Evolutionary conservation across 1,140 invertebrate species (phyloP).

Genomic region (Heliconius hewitsoni): DNA sequence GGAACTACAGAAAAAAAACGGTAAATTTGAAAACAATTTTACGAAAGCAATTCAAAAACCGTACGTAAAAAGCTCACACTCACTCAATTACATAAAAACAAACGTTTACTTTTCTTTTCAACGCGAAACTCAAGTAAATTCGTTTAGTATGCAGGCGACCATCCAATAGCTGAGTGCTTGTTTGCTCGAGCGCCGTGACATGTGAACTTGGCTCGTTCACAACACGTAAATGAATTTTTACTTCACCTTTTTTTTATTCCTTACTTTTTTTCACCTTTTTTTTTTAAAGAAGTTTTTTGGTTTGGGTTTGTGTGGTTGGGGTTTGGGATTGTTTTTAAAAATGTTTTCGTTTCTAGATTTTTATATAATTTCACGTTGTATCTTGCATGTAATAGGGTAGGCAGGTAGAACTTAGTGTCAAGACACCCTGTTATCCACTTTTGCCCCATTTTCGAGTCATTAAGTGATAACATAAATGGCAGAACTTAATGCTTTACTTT

Average conservation of each 20-base stretch:
- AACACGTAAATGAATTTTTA: constrained; percentile 30
- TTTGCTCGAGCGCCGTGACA: constrained; percentile 21
- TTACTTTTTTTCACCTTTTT: not conserved
- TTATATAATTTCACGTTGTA: too few relatives aligned
- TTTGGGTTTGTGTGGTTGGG: not conserved
- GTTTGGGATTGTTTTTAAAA: not conserved
- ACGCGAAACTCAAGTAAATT: not conserved
- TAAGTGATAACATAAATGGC: too few relatives aligned
- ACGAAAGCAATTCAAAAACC: constrained; percentile 2
- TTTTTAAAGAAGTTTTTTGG: not conserved
- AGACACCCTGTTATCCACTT: too few relatives aligned
- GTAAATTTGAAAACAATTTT: not conserved
- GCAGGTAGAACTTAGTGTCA: too few relatives aligned
- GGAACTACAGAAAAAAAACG: not conserved
- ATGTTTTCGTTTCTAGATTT: too few relatives aligned
- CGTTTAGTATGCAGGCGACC: constrained; percentile 32
- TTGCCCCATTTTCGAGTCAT: too few relatives aligned
- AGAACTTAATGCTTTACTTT: too few relatives aligned
- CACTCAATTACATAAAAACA: constrained; percentile 4
- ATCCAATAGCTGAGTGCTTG: constrained; percentile 20
- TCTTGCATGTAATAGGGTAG: too few relatives aligned
- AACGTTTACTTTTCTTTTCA: not conserved
- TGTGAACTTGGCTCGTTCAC: constrained; percentile 33
- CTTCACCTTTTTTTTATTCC: constrained; percentile 3
- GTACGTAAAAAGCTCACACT: not conserved